Conservation (phyloP, 2,113 vertebrate genomes). For the Ceyx cyanopectus region DNA sequence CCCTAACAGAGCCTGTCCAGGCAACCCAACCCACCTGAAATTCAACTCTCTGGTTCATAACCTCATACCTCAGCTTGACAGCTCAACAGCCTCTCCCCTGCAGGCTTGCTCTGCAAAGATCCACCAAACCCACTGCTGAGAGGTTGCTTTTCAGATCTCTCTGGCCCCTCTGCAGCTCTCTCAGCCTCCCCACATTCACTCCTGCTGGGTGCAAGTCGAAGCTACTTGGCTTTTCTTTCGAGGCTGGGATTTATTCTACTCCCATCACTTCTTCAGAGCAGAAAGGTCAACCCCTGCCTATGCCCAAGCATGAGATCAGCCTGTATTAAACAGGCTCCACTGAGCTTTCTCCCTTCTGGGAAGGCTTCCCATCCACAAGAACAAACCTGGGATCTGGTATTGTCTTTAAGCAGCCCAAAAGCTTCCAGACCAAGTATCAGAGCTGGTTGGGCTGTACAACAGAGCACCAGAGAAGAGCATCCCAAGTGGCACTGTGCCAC, state of each 20-base stretch:
- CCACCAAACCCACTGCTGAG: background rate
- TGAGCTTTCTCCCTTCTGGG: slow-evolving; percentile 41
- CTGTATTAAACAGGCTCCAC: slow-evolving; percentile 44
- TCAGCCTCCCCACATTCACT: background rate
- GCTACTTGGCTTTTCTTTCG: background rate
- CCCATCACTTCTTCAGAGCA: slow-evolving; percentile 42
- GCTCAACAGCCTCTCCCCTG: background rate
- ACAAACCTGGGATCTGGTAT: slow-evolving; percentile 14
- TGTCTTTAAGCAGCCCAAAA: background rate
- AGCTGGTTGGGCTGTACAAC: background rate
- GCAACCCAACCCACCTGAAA: background rate
- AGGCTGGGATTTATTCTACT: slow-evolving; percentile 43
- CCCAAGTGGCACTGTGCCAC: background rate
- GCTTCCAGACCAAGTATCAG: background rate
- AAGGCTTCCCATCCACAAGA: slow-evolving; percentile 35
- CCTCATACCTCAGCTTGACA: background rate
- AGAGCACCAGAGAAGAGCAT: background rate
- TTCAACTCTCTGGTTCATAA: background rate
- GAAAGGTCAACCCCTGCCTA: slow-evolving; percentile 53
- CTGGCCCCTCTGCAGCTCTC: background rate
- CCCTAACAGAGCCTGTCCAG: background rate
- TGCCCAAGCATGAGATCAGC: slow-evolving; percentile 55
- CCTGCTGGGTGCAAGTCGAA: background rate
- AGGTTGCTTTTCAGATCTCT: background rate
- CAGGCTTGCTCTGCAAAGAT: background rate